A percentile compares a stretch with the other conserved stretches of the same genome.
Conservation (phyloP, 2,113 vertebrate genomes). For the Corythornis cristatus region DNA sequence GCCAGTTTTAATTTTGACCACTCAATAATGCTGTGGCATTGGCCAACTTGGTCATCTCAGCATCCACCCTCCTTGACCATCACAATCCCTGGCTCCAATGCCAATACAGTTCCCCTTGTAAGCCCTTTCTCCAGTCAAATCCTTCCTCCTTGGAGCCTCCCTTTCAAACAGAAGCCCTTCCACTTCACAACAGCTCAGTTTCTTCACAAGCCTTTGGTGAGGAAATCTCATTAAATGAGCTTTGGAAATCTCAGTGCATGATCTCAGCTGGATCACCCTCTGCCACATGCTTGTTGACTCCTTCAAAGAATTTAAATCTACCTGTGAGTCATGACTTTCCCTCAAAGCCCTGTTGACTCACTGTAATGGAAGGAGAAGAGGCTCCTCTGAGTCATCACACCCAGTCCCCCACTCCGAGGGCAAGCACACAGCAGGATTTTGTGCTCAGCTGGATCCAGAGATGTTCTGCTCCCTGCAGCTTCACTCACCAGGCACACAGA, state of each 20-base stretch:
- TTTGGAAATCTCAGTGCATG: background rate
- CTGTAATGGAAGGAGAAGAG: background rate
- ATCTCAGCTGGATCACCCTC: background rate
- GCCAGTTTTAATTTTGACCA: background rate
- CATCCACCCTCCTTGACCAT: background rate
- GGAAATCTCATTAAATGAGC: background rate
- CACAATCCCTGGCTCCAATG: background rate
- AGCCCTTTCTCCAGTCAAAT: background rate
- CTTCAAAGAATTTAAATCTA: background rate
- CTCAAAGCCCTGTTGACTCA: constrained; percentile 1
- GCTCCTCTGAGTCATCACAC: constrained; percentile 17
- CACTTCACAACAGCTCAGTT: background rate
- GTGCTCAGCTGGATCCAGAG: background rate
- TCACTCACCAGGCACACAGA: background rate
- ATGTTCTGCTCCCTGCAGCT: background rate
- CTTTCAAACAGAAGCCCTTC: background rate
- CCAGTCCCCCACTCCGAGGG: background rate
- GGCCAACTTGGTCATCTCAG: background rate
- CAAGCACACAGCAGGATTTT: background rate
- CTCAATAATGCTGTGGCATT: background rate
- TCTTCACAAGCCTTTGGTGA: background rate
- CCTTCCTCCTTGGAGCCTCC: background rate
- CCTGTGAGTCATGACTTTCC: constrained; percentile 6
- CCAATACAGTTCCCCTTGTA: background rate
- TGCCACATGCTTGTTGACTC: background rate